Base-by-base conservation (phyloP, 35 echinoderm and acorn worm genomes). In the Hemicentrotus pulcherrimus region DNA sequence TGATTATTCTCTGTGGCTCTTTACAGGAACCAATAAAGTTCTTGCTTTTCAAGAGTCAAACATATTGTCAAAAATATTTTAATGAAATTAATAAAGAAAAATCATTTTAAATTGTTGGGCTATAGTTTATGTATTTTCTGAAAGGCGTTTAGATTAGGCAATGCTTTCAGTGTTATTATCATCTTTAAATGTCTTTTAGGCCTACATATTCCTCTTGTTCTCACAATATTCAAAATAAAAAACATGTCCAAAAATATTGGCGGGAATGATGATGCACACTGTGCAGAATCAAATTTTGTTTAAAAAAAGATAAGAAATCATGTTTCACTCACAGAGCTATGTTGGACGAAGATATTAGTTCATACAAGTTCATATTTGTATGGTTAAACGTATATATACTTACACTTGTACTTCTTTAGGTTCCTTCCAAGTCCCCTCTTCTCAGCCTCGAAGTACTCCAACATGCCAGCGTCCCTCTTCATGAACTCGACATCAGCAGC, bases 371-470 rank as follows among this genome's bases (percentile, higher is more conserved):
- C 33, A 31, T n/a, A n/a, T 9, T 13, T 28, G n/a, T 32, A 88
- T 88, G 11, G 86, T 88, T 11, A 88, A 88, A 88, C 86, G 19
- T 88, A 9, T 19, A 10, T 90, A 8, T 47, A 93, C 91, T 93
- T 48, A 93, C 91, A 22, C n/a, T 93, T 93, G 91, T 93, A 93
- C 48, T 93, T 93, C 48, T 55, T 93, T 12, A 93, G 8, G 91
- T 58, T 93, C 46, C 11, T 58, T 93, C 91, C 91, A 18, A 58
- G n/a, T 93, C 91, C 91, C 91, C 91, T 93, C 91, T 93, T 93
- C 91, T 93, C 91, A 33, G 91, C 47, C 48, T 46, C 30, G 0
- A 47, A 93, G 48, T 28, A 93, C 30, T 93, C 91, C 30, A 50
- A 47, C 46, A 93, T 24, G 46, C 58, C 91, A 93, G 91, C 91